Base-by-base conservation (phyloP, 2,888 invertebrate species). In the Drosophila atripex region DNA sequence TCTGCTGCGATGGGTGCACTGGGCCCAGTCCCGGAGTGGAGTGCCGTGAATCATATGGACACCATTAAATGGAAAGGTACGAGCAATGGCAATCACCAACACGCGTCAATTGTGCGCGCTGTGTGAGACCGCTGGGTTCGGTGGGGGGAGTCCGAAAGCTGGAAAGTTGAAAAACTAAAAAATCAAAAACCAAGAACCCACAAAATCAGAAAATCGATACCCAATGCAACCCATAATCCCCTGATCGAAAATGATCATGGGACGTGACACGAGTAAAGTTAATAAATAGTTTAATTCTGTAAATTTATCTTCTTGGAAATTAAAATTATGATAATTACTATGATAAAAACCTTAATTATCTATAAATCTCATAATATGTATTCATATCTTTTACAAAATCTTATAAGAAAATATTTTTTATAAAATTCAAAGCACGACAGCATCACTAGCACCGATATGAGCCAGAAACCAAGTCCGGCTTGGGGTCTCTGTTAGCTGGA, bases 41-140 rank as follows among this genome's bases (percentile, higher is more conserved):
- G 58, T 69, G 87, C 82, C 71, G 84, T 88, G 88, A 86, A 88
- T 89, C 89, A 89, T 89, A 88, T 89, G 86, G 82, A 88, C 86
- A 88, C 88, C 86, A 88, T 88, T 88, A 88, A 87, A 77, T 76
- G 78, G 85, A 77, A 83, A 82, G 76, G 84, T 60, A 71, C 69
- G 61, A 71, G 72, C 70, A 61, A 53, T 68, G 74, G 88, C 83
- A 80, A 82, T 86, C 88, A 85, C 76, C 85, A 82, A 82, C 87
- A 83, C 82, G 84, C 84, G 84, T 85, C 84, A 86, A 85, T 88
- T 83, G 87, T 78, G 74, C 85, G 72, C 84, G 59, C 72, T 80
- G 84, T 85, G 80, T 88, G 88, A 85, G 84, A 83, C 76, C 75
- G 60, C 54, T 30, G 16, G 14, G 1, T 1, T 45, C 8, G 43